Percentiles rank a stretch among this genome's conserved stretches.
Evolutionary conservation across 2,888 invertebrate genomes (phyloP).

Genomic region (Tridacna gigas): DNA sequence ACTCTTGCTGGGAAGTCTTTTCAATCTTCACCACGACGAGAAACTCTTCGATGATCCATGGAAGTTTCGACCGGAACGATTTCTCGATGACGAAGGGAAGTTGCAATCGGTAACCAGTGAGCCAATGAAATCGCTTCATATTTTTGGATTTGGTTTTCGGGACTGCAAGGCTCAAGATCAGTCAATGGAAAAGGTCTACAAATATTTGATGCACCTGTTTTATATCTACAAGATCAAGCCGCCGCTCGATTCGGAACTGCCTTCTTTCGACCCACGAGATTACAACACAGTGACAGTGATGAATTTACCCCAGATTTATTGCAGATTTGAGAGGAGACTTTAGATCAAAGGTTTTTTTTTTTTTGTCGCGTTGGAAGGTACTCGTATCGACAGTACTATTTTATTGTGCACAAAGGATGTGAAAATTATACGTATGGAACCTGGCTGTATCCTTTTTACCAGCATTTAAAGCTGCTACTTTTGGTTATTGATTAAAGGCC

Average conservation of each 20-base stretch:
- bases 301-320: constrained; percentile 3
- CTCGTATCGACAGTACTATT: too few relatives aligned
- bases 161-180: constrained; percentile 13
- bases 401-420: too few relatives aligned
- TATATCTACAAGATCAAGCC: constrained; percentile 9
- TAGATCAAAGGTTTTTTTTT: background rate
- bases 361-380: too few relatives aligned
- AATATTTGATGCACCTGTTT: constrained; percentile 4
- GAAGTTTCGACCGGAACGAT: constrained; percentile 15
- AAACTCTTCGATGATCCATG: background rate
- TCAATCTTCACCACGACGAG: constrained; percentile 16
- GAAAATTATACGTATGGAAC: too few relatives aligned
- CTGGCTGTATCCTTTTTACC: too few relatives aligned
- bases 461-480: too few relatives aligned
- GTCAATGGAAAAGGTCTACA: background rate
- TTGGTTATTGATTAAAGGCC: too few relatives aligned
- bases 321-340: constrained; percentile 14
- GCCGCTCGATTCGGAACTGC: background rate
- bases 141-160: constrained; percentile 6
- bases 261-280: constrained; percentile 5
- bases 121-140: constrained; percentile 10
- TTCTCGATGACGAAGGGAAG: background rate
- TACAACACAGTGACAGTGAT: constrained; percentile 14
- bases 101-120: constrained; percentile 3
- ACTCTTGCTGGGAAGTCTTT: constrained; percentile 9